Evolutionary conservation across 2,797 vertebrate genomes (phyloP).

Genomic region (Antrozous pallidus): DNA sequence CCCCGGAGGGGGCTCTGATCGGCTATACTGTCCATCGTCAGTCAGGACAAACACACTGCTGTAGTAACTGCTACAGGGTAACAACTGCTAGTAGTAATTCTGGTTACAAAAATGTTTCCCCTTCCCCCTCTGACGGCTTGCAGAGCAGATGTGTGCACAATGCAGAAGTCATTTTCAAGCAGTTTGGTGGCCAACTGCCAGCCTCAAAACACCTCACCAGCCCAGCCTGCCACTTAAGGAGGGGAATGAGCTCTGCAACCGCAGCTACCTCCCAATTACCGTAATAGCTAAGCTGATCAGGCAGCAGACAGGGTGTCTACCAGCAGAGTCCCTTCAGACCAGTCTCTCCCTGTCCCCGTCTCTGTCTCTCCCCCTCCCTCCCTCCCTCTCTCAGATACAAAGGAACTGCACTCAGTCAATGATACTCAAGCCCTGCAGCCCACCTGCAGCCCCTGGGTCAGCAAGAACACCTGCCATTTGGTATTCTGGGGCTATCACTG

Average conservation of each 20-base stretch:
- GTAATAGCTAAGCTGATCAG: neutral
- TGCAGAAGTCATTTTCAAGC: neutral
- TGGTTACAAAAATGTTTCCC: neutral
- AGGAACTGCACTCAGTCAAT: neutral
- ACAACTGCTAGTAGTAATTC: neutral
- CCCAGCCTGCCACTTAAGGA: neutral
- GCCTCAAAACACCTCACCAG: neutral
- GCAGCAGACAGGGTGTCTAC: neutral
- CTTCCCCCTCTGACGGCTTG: neutral
- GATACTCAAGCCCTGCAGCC: neutral
- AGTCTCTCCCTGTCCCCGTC: neutral
- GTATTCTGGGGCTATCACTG: neutral
- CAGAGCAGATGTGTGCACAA: neutral
- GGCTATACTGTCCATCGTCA: neutral
- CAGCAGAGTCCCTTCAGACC: accelerated
- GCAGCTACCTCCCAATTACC: no score
- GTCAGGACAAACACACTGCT: neutral
- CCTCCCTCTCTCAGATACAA: neutral
- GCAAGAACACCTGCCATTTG: neutral
- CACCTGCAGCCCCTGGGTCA: neutral
- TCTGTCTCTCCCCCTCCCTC: neutral
- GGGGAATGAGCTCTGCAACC: neutral
- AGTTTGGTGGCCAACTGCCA: neutral
- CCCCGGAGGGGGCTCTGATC: neutral
- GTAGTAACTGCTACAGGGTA: neutral